Evolutionary conservation across 2,797 vertebrate species (phyloP).

Genomic region (Steatocranus sp.): DNA sequence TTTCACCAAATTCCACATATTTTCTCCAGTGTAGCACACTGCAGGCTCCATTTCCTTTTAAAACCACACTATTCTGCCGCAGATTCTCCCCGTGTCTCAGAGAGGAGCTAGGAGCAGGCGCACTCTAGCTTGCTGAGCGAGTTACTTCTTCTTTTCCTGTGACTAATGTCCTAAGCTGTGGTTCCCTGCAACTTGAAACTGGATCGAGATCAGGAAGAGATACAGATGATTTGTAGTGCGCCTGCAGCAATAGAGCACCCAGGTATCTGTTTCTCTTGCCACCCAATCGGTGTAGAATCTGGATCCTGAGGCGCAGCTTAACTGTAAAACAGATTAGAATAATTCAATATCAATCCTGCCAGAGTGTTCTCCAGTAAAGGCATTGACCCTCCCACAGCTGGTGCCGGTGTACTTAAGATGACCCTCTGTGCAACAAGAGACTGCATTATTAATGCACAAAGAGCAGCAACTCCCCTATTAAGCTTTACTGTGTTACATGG

Average conservation of each 20-base stretch:
- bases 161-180: slow-evolving; percentile 58
- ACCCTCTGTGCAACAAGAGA: neutral
- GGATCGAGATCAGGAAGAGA: slow-evolving; percentile 53
- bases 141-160: slow-evolving; percentile 29
- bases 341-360: slow-evolving; percentile 45
- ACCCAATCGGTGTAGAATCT: slow-evolving; percentile 49
- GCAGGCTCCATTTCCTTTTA: slow-evolving; percentile 8
- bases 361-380: slow-evolving; percentile 40
- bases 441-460: neutral
- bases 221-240: slow-evolving; percentile 53
- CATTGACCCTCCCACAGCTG: slow-evolving; percentile 8
- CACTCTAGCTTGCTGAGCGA: slow-evolving; percentile 15
- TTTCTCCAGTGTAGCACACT: neutral
- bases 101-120: slow-evolving; percentile 6
- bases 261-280: slow-evolving; percentile 52
- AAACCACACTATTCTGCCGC: slow-evolving; percentile 7
- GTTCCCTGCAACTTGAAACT: slow-evolving; percentile 51
- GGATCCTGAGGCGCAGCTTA: slow-evolving; percentile 50
- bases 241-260: slow-evolving; percentile 45
- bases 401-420: neutral
- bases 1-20: neutral
- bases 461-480: neutral
- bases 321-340: slow-evolving; percentile 54
- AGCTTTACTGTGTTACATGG: slow-evolving; percentile 3
- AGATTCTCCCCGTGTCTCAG: slow-evolving; percentile 4